Evolutionary conservation across 2,888 invertebrate species (phyloP).

Genomic region (Chaitophorus viminalis): DNA sequence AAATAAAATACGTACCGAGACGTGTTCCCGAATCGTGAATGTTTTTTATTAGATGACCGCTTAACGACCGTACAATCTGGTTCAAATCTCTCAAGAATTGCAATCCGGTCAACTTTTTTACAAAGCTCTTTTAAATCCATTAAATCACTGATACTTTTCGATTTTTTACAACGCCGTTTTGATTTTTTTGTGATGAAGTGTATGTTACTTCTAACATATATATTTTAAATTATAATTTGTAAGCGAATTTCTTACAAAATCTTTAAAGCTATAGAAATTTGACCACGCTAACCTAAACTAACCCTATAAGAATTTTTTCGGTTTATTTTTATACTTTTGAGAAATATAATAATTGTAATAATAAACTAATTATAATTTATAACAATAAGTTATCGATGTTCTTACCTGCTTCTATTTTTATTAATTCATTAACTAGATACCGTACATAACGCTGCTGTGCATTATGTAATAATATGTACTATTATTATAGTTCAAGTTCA

Average conservation of each 20-base stretch:
- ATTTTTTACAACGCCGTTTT: constrained; percentile 40
- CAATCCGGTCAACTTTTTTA: constrained; percentile 56
- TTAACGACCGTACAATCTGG: background rate
- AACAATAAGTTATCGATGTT: no score
- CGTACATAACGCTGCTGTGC: no score
- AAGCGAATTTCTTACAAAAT: background rate
- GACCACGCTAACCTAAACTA: no score
- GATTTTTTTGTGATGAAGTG: constrained; percentile 6
- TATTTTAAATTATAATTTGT: background rate
- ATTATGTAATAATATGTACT: no score
- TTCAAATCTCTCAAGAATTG: constrained; percentile 32
- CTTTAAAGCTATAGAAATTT: no score
- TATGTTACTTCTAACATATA: background rate
- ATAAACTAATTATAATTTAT: no score
- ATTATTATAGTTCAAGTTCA: no score
- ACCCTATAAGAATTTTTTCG: no score
- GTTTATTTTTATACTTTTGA: no score
- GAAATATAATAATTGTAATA: no score
- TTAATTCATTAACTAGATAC: no score
- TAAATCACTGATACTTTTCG: constrained; percentile 44
- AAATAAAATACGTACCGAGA: background rate
- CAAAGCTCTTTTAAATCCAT: constrained; percentile 57
- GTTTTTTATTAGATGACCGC: background rate
- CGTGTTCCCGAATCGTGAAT: background rate
- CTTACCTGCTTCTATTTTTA: no score